Evolutionary conservation across 2,888 invertebrate genomes (phyloP).

Genomic region (Cataglyphis livida): DNA sequence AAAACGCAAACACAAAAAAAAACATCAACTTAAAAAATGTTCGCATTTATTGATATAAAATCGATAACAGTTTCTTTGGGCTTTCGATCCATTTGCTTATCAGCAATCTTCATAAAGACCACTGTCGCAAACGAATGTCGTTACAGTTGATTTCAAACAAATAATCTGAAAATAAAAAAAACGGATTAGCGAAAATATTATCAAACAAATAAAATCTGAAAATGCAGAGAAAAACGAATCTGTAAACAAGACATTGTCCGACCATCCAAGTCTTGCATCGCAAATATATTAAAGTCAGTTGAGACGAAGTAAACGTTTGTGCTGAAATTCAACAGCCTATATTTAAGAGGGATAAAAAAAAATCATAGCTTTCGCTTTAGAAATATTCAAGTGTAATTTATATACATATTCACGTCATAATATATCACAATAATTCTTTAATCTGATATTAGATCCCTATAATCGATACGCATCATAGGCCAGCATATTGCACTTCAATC

Average conservation of each 20-base stretch:
- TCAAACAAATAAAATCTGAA: background rate
- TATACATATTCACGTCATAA: constrained; percentile 35
- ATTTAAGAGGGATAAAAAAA: background rate
- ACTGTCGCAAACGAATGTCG: background rate
- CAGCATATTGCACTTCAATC: background rate
- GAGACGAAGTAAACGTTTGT: background rate
- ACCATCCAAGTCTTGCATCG: background rate
- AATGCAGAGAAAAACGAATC: background rate
- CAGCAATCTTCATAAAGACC: background rate
- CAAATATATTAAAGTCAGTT: background rate
- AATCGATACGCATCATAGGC: background rate
- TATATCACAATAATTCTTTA: constrained; percentile 46
- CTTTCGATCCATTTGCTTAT: background rate
- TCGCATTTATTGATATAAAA: background rate
- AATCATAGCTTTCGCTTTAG: background rate
- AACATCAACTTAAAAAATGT: background rate
- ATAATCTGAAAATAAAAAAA: constrained; percentile 38
- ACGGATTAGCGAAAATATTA: constrained; percentile 3
- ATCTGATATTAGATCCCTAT: constrained; percentile 23
- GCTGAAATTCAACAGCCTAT: background rate
- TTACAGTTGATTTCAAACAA: constrained; percentile 7
- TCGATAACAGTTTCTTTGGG: background rate
- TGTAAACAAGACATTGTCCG: background rate
- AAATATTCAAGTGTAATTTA: constrained; percentile 48
- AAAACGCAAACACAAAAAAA: background rate